These are phyloP conservation scores for Eleginops maclovinus DNA, from an alignment of 2,113 vertebrate species.

Conservation along the genomic window DNA sequence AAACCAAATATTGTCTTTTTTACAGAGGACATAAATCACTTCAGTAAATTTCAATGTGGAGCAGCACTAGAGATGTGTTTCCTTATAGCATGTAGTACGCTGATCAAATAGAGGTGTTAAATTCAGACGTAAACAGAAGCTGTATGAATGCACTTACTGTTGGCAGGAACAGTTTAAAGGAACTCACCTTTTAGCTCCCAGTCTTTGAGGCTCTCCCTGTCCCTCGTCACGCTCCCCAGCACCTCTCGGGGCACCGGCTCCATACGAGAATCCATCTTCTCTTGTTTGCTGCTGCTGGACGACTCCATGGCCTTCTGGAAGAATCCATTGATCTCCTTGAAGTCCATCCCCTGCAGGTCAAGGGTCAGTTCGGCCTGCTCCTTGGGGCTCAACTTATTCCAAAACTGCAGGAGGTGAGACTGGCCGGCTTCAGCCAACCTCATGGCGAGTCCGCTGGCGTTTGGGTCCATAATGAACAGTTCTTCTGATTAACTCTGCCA, in stretches of 20 bases:
- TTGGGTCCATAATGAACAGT: constrained; percentile 78
- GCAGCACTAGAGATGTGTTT: not conserved
- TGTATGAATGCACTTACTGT: not conserved
- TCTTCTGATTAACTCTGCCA: constrained; percentile 28
- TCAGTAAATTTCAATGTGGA: too few relatives aligned
- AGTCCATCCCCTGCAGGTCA: constrained; percentile 86
- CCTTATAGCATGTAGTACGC: not conserved
- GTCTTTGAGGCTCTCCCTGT: constrained; percentile 82
- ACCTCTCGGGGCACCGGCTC: constrained; percentile 91
- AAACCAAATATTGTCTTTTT: not conserved
- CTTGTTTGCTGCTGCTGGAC: constrained; percentile 73
- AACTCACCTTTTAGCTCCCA: constrained; percentile 91
- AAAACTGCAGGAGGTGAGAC: constrained; percentile 90
- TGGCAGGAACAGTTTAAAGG: not conserved
- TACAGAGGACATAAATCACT: too few relatives aligned
- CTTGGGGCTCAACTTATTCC: constrained; percentile 83
- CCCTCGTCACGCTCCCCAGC: constrained; percentile 90
- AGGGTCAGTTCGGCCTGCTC: constrained; percentile 79
- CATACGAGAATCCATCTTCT: constrained; percentile 89
- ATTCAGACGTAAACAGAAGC: not conserved
- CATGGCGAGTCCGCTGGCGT: constrained; percentile 59
- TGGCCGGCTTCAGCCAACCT: constrained; percentile 84
- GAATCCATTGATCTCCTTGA: constrained; percentile 87
- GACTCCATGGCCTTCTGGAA: constrained; percentile 86
- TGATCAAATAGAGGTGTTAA: not conserved